These are phyloP conservation scores for Fistularia commersonii DNA, from an alignment of 2,797 vertebrate genomes.

Conservation along the genomic window DNA sequence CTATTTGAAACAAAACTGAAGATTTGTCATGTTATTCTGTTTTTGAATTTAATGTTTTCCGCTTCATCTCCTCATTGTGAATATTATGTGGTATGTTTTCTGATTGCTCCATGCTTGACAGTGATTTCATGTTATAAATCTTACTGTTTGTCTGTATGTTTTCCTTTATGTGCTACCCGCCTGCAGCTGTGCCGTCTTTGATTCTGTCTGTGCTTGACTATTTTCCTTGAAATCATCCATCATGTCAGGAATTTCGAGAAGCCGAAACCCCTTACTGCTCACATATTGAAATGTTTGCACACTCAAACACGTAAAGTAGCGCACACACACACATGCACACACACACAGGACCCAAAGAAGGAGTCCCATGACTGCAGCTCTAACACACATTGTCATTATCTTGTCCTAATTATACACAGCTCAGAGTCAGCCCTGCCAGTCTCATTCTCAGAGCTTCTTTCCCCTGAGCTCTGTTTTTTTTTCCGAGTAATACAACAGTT, in stretches of 20 bases:
- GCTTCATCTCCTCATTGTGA: slow-evolving; percentile 9
- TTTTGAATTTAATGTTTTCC: slow-evolving; percentile 12
- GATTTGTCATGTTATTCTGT: neutral
- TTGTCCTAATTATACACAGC: slow-evolving; percentile 52
- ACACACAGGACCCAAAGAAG: slow-evolving; percentile 5
- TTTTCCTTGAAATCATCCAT: slow-evolving; percentile 39
- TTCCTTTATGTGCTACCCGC: slow-evolving; percentile 3
- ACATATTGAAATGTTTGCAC: slow-evolving; percentile 14
- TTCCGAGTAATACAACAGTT: slow-evolving; percentile 6
- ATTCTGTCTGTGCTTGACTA: slow-evolving; percentile 16
- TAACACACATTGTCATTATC: slow-evolving; percentile 49
- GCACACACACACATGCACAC: neutral
- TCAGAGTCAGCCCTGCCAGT: slow-evolving; percentile 36
- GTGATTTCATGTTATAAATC: slow-evolving; percentile 15
- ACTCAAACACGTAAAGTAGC: neutral
- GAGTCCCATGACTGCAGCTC: slow-evolving; percentile 53
- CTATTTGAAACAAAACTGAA: no score
- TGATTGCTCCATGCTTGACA: slow-evolving; percentile 24
- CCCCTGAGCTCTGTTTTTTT: slow-evolving; percentile 32
- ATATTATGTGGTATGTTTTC: slow-evolving; percentile 1
- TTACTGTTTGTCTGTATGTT: slow-evolving; percentile 32
- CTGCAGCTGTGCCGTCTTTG: slow-evolving; percentile 16
- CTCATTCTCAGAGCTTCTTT: slow-evolving; percentile 38
- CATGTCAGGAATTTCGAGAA: slow-evolving; percentile 27
- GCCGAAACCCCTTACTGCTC: slow-evolving; percentile 26